Evolutionary conservation across 2,113 vertebrate genomes (phyloP), one percentile per base, ranked within the genome.

Genomic region (Calyptommatus sinebrachiatus): DNA sequence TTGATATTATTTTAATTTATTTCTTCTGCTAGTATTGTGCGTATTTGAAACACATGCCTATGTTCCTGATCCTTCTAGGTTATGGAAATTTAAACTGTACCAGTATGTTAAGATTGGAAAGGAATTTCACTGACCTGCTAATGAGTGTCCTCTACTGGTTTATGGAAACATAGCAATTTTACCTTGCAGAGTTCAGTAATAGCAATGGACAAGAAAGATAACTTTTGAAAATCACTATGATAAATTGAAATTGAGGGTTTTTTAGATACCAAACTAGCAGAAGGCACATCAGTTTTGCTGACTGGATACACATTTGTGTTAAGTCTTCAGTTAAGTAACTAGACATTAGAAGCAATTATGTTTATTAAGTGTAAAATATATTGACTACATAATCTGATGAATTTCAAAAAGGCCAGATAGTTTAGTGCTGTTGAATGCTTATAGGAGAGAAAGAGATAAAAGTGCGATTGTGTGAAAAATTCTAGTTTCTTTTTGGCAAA

Each of bases 141-240:
- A 73, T 70, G 86, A 67, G 86, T 82, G 81, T 71, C 88, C 91
- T 91, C 92, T 93, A 5, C 87, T 87, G 92, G 73, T 22, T 65
- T 20, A 0, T 72, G 73, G 50, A 85, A 76, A 88, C 85, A 87
- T 84, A 70, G 45, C 41, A 50, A 24, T 61, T 67, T 48, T 10
- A 11, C 8, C 3, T 9, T 31, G 11, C 24, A 69, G n/a, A 41
- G 22, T 57, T 24, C 29, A 69, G 14, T 57, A 28, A 22, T 4
- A 78, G 14, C 11, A 61, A 14, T 78, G n/a, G 18, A 18, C 11
- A 8, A 12, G 63, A 28, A 76, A 18, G 3, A 28, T 3, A 60
- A 12, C 48, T 78, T 84, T 82, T 53, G 29, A 41, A 83, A 74
- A 4, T 26, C 11, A 11, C 16, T 65, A 48, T 1, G 1, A 3